Base-by-base conservation (phyloP, 2,113 vertebrate genomes). In the Labrus mixtus region DNA sequence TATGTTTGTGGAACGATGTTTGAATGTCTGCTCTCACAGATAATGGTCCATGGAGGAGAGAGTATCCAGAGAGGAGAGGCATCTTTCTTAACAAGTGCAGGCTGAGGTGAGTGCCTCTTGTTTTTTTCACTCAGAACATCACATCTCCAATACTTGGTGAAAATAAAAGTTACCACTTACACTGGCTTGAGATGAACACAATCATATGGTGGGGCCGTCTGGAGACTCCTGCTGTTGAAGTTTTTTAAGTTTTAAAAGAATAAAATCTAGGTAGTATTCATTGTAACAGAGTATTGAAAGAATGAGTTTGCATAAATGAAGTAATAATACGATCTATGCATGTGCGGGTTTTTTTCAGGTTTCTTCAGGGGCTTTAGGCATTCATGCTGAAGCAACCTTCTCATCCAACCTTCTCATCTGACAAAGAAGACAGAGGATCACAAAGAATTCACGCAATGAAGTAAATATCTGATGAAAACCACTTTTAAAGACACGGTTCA, bases 31-130 rank as follows among this genome's bases (percentile, higher is more conserved):
- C 76, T 64, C 50, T 64, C n/a, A 59, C 82, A 95, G 95, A 93
- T 73, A 84, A 89, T 60, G 89, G 84, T 60, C 69, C 86, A 22
- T 90, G 90, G 93, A 94, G 89, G 64, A 93, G 84, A 90, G 91
- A 91, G 20, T 81, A 86, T 81, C 93, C 92, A 61, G 92, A 94
- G 56, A 84, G 87, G 68, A 93, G 84, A 86, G 89, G 90, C 41
- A 71, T 94, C 58, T 93, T 94, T 82, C 88, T 94, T 66, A 94
- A 94, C 87, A 95, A 94, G 87, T 94, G 92, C 76, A 93, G 93
- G 78, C 89, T 94, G 90, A 94, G 93, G 95, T 93, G 54, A 89
- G 79, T 54, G 51, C 19, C 1, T 16, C 48, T 70, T 71, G 37
- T 64, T 62, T 73, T 62, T 73, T 65, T 61, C 43, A 25, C 37